These are phyloP conservation scores for Tapirus terrestris DNA, from an alignment of 2,113 vertebrate genomes.

Conservation along the genomic window DNA sequence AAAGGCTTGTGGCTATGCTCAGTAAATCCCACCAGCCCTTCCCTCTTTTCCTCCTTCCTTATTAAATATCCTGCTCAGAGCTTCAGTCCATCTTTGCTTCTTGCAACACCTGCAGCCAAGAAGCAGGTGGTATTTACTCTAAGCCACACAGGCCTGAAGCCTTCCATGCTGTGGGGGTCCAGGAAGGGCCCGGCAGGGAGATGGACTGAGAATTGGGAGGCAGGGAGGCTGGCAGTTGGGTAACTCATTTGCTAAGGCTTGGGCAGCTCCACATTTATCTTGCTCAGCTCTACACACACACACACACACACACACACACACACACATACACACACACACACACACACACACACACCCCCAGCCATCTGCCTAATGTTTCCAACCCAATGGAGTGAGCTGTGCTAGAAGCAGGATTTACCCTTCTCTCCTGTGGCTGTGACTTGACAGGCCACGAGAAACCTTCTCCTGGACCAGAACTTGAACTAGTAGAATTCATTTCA, in stretches of 20 bases:
- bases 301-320: neutral
- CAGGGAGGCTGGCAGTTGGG: neutral
- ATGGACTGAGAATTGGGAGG: neutral
- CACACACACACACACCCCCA: fast-evolving
- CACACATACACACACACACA: neutral
- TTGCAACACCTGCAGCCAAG: neutral
- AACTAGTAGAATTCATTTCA: neutral
- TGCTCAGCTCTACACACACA: neutral
- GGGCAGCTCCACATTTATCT: conserved; percentile 17
- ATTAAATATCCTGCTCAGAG: neutral
- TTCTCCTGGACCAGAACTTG: neutral
- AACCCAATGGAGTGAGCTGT: neutral
- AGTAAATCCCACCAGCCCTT: fast-evolving
- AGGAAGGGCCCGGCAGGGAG: neutral
- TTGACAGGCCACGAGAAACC: neutral
- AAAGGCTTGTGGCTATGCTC: neutral
- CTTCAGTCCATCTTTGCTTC: neutral
- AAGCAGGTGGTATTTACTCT: conserved; percentile 37
- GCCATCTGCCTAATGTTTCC: neutral
- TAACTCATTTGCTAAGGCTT: neutral
- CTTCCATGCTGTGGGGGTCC: neutral
- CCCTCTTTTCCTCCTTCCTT: neutral
- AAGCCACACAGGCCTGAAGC: neutral
- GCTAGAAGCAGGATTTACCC: neutral
- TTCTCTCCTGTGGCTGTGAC: neutral